These are phyloP conservation scores for Brachypodius melanocephalos DNA, from an alignment of 2,113 vertebrate genomes.

Conservation along the genomic window DNA sequence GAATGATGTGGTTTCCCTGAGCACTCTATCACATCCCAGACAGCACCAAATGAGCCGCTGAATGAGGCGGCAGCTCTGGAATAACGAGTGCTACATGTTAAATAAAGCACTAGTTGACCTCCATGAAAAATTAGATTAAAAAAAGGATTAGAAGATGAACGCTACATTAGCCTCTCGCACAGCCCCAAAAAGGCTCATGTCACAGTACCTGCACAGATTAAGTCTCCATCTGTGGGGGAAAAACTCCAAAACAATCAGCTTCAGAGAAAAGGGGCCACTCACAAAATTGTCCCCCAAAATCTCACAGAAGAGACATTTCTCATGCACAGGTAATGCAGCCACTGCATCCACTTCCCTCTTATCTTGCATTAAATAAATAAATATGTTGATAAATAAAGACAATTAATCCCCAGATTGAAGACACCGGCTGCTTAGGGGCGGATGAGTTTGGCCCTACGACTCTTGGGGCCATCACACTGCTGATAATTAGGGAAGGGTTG, in stretches of 20 bases:
- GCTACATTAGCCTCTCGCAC: background rate
- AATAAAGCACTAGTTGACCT: constrained; percentile 33
- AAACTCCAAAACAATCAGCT: background rate
- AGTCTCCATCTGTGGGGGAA: background rate
- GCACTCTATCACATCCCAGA: background rate
- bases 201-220: background rate
- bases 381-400: background rate
- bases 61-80: background rate
- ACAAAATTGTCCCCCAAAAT: background rate
- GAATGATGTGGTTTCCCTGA: background rate
- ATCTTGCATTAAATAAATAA: background rate
- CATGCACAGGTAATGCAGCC: background rate
- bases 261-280: background rate
- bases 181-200: background rate
- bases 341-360: accelerated
- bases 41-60: background rate
- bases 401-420: background rate
- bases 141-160: background rate
- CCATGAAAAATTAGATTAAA: constrained; percentile 38
- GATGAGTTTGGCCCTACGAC: accelerated
- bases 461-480: accelerated
- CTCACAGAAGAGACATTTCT: background rate
- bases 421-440: background rate
- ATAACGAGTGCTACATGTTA: background rate
- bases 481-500: background rate